A percentile compares a stretch with the other conserved stretches of the same genome.
These are phyloP conservation scores for Leucozona laternaria DNA, from an alignment of 2,888 invertebrate species.

Conservation along the genomic window DNA sequence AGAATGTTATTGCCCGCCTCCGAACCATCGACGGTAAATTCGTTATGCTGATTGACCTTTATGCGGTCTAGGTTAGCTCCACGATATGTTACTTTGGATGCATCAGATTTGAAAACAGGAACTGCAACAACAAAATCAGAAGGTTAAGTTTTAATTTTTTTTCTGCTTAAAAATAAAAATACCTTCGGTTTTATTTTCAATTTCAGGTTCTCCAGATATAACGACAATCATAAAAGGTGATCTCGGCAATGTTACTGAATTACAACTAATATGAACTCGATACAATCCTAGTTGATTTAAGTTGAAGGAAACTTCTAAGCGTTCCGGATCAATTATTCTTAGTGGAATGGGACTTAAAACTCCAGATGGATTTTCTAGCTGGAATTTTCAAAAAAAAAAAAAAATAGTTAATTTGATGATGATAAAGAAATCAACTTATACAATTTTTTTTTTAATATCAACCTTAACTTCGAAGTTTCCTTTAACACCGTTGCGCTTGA, in stretches of 20 bases:
- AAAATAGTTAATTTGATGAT: background rate
- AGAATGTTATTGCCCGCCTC: constrained; percentile 93
- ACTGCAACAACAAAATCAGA: constrained; percentile 71
- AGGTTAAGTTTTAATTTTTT: background rate
- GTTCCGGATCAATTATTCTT: constrained; percentile 80
- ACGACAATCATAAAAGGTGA: constrained; percentile 82
- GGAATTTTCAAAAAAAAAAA: no score
- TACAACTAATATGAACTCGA: constrained; percentile 82
- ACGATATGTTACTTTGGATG: constrained; percentile 80
- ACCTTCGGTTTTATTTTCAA: constrained; percentile 72
- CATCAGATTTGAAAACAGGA: constrained; percentile 80
- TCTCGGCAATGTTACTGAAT: constrained; percentile 80
- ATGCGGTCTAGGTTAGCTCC: constrained; percentile 80
- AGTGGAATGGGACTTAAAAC: constrained; percentile 77
- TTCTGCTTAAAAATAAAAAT: background rate
- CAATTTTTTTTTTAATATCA: constrained; percentile 17
- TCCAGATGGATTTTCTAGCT: constrained; percentile 81
- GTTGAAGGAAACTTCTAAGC: constrained; percentile 79
- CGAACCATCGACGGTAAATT: constrained; percentile 82
- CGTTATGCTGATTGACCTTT: constrained; percentile 80
- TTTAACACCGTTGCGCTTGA: constrained; percentile 82
- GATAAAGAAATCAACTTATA: background rate
- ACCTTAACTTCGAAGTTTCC: constrained; percentile 82
- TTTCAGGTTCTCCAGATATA: constrained; percentile 78
- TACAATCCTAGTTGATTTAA: constrained; percentile 80